Evolutionary conservation across 2,888 invertebrate genomes (phyloP).

Genomic region (Micoletzkya japonica): DNA sequence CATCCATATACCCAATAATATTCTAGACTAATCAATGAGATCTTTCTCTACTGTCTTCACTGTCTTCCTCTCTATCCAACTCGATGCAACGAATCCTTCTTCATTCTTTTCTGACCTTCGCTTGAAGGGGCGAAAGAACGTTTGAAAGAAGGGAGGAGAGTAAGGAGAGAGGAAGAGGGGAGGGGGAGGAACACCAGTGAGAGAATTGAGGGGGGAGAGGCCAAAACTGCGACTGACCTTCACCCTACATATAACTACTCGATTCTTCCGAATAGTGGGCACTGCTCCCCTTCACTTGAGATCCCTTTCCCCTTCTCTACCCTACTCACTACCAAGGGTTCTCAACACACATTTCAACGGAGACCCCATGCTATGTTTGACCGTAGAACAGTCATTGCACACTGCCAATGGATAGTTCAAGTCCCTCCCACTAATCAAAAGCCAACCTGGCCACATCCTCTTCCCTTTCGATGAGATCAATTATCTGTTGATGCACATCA

Average conservation of each 20-base stretch:
- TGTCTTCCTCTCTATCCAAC: background rate
- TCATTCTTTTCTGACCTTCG: background rate
- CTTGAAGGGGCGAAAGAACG: background rate
- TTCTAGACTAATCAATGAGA: background rate
- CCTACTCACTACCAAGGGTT: background rate
- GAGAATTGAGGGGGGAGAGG: background rate
- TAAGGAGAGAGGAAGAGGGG: background rate
- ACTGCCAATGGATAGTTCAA: background rate
- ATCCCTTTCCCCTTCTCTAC: background rate
- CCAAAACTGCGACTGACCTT: background rate
- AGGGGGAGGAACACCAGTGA: background rate
- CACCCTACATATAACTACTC: background rate
- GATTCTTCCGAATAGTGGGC: too few species aligned
- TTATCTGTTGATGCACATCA: background rate
- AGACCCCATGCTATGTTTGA: background rate
- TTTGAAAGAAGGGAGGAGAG: background rate
- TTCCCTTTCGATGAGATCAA: background rate
- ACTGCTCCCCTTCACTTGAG: background rate
- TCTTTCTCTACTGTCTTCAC: background rate
- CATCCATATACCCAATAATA: background rate
- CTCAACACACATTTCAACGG: background rate
- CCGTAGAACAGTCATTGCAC: background rate
- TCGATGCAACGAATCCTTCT: background rate
- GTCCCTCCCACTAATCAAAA: background rate
- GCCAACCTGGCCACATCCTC: background rate